Evolutionary conservation across 2,888 invertebrate genomes (phyloP).

Genomic region (Lithophane socia): DNA sequence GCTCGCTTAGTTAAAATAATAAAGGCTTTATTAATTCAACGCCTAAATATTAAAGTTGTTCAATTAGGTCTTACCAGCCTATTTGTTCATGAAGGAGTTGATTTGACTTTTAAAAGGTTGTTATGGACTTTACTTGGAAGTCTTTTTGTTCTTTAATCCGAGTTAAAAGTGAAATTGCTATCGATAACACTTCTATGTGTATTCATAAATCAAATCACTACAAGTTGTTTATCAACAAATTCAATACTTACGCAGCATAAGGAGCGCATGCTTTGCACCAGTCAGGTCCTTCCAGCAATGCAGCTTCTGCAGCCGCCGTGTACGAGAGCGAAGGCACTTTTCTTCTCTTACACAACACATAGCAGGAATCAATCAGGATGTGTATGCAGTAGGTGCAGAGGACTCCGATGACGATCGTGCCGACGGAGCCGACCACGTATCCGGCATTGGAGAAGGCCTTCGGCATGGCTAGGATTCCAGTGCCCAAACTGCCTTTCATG

Average conservation of each 20-base stretch:
- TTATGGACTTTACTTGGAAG: not conserved
- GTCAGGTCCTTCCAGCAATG: slow-evolving; percentile 94
- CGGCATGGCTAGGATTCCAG: slow-evolving; percentile 98
- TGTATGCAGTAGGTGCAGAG: slow-evolving; percentile 99
- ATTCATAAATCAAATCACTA: not conserved
- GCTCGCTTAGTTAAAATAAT: not conserved
- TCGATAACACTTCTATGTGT: not conserved
- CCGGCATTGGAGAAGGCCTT: slow-evolving; percentile 96
- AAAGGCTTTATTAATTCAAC: not conserved
- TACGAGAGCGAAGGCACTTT: slow-evolving; percentile 93
- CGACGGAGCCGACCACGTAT: slow-evolving; percentile 94
- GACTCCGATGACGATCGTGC: slow-evolving; percentile 95
- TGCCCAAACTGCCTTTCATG: slow-evolving; percentile 97
- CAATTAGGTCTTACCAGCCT: not conserved
- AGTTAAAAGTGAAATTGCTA: not conserved
- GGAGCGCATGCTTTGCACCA: slow-evolving; percentile 92
- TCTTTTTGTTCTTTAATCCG: not conserved
- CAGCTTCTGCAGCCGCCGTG: slow-evolving; percentile 95
- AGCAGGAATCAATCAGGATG: slow-evolving; percentile 93
- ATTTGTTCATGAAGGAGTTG: not conserved
- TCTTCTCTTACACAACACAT: slow-evolving; percentile 91
- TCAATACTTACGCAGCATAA: slow-evolving; percentile 91
- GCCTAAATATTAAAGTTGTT: not conserved
- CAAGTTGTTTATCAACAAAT: not conserved
- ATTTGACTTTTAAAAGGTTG: not conserved